These are phyloP conservation scores for Neolamprologus cancellatus DNA, from an alignment of 2,113 vertebrate species.

Conservation along the genomic window DNA sequence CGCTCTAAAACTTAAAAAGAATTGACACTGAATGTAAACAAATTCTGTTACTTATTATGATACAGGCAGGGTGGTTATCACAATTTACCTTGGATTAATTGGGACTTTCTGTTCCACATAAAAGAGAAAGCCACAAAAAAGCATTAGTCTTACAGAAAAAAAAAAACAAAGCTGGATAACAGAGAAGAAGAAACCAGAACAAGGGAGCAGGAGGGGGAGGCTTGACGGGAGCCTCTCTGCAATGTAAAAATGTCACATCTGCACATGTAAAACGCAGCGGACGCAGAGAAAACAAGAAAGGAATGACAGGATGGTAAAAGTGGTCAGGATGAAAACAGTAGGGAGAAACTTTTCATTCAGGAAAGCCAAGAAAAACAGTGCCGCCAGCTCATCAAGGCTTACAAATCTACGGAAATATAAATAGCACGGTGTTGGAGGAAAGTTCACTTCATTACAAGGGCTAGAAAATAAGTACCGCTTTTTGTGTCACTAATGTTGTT, in stretches of 20 bases:
- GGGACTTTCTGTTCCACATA: neutral
- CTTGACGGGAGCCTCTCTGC: neutral
- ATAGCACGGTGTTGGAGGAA: neutral
- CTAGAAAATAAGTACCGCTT: neutral
- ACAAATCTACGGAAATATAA: neutral
- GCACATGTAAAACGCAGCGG: neutral
- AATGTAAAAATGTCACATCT: neutral
- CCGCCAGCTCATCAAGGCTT: neutral
- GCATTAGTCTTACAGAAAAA: neutral
- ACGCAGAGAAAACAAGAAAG: neutral
- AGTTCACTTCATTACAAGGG: neutral
- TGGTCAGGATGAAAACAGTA: neutral
- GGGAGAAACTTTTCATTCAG: neutral
- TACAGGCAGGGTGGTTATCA: neutral
- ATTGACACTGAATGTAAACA: neutral
- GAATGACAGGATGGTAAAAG: neutral
- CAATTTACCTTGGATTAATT: neutral
- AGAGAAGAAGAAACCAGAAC: neutral
- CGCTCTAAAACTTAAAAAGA: accelerated
- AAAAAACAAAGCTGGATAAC: neutral
- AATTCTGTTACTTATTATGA: neutral
- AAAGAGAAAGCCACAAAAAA: neutral
- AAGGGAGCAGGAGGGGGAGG: neutral
- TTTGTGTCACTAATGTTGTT: neutral
- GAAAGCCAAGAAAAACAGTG: neutral